Evolutionary conservation across 1,140 invertebrate species (phyloP).

Genomic region (Neuroterus valhalla): DNA sequence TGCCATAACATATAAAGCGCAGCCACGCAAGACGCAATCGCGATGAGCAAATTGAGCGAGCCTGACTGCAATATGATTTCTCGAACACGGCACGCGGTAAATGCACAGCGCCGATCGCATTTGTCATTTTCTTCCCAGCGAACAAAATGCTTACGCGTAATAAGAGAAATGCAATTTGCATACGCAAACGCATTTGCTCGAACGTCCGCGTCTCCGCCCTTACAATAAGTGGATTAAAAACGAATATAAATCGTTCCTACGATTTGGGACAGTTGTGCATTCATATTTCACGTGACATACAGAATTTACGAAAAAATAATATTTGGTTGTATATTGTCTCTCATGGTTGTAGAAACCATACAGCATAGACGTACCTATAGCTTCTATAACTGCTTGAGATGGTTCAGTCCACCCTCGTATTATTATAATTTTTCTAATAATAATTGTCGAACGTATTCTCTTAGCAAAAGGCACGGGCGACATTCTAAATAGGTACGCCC

Average conservation of each 20-base stretch:
- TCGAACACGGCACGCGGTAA: slow-evolving; percentile 2
- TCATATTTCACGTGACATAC: slow-evolving; percentile 15
- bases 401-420: no score
- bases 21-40: not conserved
- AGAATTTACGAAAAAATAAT: not conserved
- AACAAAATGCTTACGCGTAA: slow-evolving; percentile 28
- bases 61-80: slow-evolving; percentile 23
- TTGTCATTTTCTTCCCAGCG: slow-evolving; percentile 18
- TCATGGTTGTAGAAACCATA: no score
- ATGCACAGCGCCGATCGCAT: slow-evolving; percentile 23
- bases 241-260: slow-evolving; percentile 21
- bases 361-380: no score
- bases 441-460: no score
- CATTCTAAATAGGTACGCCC: no score
- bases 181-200: slow-evolving; percentile 25
- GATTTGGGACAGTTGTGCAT: slow-evolving; percentile 8
- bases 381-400: no score
- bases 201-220: slow-evolving; percentile 17
- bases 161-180: slow-evolving; percentile 30
- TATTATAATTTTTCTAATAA: no score
- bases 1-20: not conserved
- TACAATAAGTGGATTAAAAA: slow-evolving; percentile 24
- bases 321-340: no score
- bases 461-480: no score
- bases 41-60: slow-evolving; percentile 12